Evolutionary conservation across 2,113 vertebrate species (phyloP).

Genomic region (Elgaria multicarinata): DNA sequence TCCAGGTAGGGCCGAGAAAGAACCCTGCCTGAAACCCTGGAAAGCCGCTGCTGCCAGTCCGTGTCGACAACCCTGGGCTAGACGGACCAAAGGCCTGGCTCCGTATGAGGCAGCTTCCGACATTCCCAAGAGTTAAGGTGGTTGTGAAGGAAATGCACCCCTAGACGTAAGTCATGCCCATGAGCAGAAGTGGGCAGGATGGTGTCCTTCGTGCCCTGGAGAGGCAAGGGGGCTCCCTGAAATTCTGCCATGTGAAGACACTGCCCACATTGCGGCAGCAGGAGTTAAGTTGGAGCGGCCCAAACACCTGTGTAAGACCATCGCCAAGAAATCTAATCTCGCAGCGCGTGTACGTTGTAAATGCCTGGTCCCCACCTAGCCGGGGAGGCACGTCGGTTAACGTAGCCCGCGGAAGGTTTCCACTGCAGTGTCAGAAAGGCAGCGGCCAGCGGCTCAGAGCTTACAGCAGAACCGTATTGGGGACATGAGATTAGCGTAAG

Average conservation of each 20-base stretch:
- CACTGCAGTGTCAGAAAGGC: accelerated
- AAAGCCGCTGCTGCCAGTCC: no score
- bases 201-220: no score
- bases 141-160: no score
- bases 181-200: background rate
- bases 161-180: no score
- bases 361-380: background rate
- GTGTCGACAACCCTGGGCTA: no score
- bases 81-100: no score
- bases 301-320: background rate
- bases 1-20: no score
- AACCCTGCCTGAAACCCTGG: no score
- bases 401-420: background rate
- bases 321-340: background rate
- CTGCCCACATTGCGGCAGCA: no score
- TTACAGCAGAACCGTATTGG: background rate
- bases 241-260: background rate
- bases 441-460: background rate
- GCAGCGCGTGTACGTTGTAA: background rate
- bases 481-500: background rate
- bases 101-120: no score
- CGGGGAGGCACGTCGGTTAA: no score
- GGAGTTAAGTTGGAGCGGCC: background rate
- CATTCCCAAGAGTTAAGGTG: background rate
- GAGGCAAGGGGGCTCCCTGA: background rate